Percentiles rank a stretch among this genome's conserved stretches.
These are phyloP conservation scores for Eremophila alpestris DNA, from an alignment of 2,797 vertebrate genomes.

Conservation along the genomic window DNA sequence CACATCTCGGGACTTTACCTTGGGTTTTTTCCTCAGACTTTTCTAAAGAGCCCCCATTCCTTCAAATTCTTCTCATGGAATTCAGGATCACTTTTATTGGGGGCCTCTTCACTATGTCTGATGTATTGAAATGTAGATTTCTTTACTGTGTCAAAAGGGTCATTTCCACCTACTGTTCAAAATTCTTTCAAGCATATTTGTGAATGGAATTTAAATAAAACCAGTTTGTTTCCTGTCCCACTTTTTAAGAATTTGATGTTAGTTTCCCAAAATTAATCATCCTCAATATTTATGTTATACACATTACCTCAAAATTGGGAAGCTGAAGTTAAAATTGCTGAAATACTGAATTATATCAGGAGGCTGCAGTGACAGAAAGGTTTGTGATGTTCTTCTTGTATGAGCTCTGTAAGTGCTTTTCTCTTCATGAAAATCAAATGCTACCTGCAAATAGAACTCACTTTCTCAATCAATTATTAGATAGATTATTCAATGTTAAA, in stretches of 20 bases:
- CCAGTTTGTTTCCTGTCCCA: background rate
- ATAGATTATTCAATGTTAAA: background rate
- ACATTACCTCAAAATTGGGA: background rate
- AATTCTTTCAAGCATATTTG: background rate
- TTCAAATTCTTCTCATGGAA: background rate
- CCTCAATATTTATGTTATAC: background rate
- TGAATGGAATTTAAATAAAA: background rate
- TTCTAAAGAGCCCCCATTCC: background rate
- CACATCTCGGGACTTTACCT: background rate
- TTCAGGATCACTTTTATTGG: background rate
- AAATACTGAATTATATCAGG: background rate
- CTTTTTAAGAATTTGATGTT: background rate
- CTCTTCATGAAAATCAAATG: background rate
- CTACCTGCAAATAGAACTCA: background rate
- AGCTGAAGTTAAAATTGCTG: background rate
- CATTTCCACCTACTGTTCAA: background rate
- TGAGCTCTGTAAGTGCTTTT: background rate
- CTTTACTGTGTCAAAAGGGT: background rate
- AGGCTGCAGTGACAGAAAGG: background rate
- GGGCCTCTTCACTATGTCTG: background rate
- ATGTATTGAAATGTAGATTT: background rate
- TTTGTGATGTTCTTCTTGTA: background rate
- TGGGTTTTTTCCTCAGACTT: background rate
- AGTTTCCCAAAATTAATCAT: background rate
- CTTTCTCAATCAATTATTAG: background rate